Base-by-base conservation (phyloP, 2,113 vertebrate species). In the Gavia stellata region DNA sequence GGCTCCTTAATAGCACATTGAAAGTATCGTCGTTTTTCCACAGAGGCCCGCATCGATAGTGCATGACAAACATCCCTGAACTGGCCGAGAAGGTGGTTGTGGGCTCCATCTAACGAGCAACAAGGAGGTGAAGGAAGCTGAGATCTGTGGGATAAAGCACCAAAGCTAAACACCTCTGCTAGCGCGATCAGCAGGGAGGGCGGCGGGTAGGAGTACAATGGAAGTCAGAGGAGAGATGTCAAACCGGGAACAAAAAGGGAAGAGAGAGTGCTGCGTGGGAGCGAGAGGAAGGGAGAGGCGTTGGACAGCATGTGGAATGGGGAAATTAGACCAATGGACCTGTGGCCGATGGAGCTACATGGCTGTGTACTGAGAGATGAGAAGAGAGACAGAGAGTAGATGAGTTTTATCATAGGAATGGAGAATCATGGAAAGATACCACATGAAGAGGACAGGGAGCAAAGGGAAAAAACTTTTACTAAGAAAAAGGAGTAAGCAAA, bases 31-130 rank as follows among this genome's bases (percentile, higher is more conserved):
- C 0, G 3, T 21, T 36, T 50, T 34, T 34, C 80, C 40, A 14
- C 29, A 24, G 47, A 21, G 38, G 44, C 38, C 71, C 2, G 0
- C 21, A 0, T 2, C 25, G 63, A 40, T 47, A 45, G 58, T 0
- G 10, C 44, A 14, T 14, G 17, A 40, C 47, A 53, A 24, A 29
- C 56, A 6, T 33, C 61, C n/a, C 47, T 8, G 23, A 34, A 12
- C 25, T 17, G 58, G 24, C 65, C 77, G 23, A 53, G 50, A 20
- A 17, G 45, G 21, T 72, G 38, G 17, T 38, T 24, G 45, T 42
- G 52, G 53, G 59, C 40, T 66, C 26, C 23, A 66, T 25, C 52
- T 49, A 13, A 38, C 0, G 7, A 72, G 50, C 15, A 18, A 9
- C 15, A 4, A 10, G 56, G 50, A 66, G 28, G 31, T 17, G 58